Evolutionary conservation across 2,797 vertebrate genomes (phyloP), one percentile per base, ranked within the genome.

Genomic region (Lophotriccus pileatus): DNA sequence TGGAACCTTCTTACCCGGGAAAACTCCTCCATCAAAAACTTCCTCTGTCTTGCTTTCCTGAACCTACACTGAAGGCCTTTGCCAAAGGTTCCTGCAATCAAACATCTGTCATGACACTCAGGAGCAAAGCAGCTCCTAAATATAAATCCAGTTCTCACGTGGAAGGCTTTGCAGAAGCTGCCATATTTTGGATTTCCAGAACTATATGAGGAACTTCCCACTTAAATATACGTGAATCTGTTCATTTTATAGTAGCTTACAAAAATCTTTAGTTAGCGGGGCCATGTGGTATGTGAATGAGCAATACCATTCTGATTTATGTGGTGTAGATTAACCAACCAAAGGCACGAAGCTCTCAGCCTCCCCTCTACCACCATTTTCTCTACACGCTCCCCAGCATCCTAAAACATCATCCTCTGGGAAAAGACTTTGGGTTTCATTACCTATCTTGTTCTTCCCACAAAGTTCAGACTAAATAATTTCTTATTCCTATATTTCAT

Each of bases 161-260:
- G 55, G 50, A 87, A 70, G 27, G 18, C 36, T 93, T 80, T 83
- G 49, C 72, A 80, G 75, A 91, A 75, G 41, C 28, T 80, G 46
- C 37, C 23, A 6, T 58, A 78, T 56, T 85, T 63, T 58, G 34
- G 41, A 60, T 87, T 87, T 79, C 60, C 27, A 53, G 74, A 84
- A 68, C 19, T 20, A 4, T 21, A 10, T 10, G 23, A 74, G 41
- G 56, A 84, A 80, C 53, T 22, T 25, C 39, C n/a, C 49, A 46
- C 46, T 80, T 70, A 84, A 67, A 60, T 74, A 73, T 7, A 74
- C 25, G 58, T 11, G 19, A 73, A 82, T 19, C 68, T 47, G 19
- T 55, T 84, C 10, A 4, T 64, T 77, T 68, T 37, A 47, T 18
- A 34, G 15, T 23, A 36, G 34, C 25, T 60, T 67, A 52, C 44